These are phyloP conservation scores for Pleuronectes platessa DNA, from an alignment of 2,113 vertebrate genomes.

Conservation along the genomic window DNA sequence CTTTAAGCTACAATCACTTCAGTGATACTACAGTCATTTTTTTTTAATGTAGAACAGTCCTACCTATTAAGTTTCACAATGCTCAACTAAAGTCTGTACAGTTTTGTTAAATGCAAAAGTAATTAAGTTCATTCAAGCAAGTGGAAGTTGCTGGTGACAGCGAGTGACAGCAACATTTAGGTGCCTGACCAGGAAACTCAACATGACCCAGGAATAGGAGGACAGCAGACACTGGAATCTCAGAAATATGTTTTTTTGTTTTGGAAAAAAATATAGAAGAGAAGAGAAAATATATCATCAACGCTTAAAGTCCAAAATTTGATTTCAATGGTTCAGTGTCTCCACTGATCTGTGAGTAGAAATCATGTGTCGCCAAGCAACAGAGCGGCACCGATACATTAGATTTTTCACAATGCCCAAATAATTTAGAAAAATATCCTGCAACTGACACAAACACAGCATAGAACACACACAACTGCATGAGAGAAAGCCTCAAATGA, in stretches of 20 bases:
- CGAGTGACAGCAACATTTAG: background rate
- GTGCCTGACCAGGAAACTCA: conserved; percentile 1
- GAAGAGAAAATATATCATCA: background rate
- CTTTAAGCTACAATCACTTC: conserved; percentile 60
- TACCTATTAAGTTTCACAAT: conserved; percentile 12
- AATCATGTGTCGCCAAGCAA: conserved; percentile 13
- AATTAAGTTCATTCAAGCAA: background rate
- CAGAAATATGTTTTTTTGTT: background rate
- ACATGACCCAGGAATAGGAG: background rate
- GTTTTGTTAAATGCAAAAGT: conserved; percentile 8
- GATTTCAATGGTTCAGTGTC: background rate
- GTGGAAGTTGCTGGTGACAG: conserved; percentile 23
- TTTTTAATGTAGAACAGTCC: conserved; percentile 24
- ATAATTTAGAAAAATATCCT: conserved; percentile 45
- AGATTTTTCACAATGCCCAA: conserved; percentile 49
- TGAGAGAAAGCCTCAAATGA: conserved; percentile 33
- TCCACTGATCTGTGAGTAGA: background rate
- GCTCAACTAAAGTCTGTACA: conserved; percentile 48
- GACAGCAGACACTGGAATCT: conserved; percentile 14
- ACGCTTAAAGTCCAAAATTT: background rate
- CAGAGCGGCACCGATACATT: background rate
- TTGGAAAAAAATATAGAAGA: background rate
- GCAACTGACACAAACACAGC: conserved; percentile 33
- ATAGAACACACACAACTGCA: conserved; percentile 49
- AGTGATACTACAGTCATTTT: conserved; percentile 63